phyloP scores from a whole-genome alignment of 2,888 invertebrate species.

The Euclidia mi region DNA sequence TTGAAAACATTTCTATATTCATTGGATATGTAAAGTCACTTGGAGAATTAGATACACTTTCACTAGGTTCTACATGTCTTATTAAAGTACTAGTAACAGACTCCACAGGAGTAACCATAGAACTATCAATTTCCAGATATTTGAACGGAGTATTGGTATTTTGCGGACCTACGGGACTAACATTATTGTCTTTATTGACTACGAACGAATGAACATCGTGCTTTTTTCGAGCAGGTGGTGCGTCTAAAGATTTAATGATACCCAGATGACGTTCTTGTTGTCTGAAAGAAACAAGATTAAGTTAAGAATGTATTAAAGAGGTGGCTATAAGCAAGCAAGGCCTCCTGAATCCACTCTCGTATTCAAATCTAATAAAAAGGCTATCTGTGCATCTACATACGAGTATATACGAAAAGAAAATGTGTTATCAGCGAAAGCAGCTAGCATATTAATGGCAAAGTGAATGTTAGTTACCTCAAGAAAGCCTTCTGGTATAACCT shows the following conservation, averaged over 20 bases:
- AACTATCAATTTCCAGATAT: constrained; percentile 74
- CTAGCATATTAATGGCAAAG: constrained; percentile 20
- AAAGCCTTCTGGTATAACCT: constrained; percentile 95
- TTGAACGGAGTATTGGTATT: constrained; percentile 69
- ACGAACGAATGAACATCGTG: constrained; percentile 86
- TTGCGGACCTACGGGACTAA: constrained; percentile 61
- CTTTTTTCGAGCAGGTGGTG: constrained; percentile 82
- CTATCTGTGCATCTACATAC: constrained; percentile 1
- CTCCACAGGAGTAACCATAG: constrained; percentile 57
- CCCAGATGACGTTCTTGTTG: constrained; percentile 96
- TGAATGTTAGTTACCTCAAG: constrained; percentile 89
- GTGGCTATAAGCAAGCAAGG: neutral
- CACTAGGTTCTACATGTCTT: constrained; percentile 28
- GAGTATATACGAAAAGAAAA: too few species aligned
- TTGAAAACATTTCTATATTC: constrained; percentile 63
- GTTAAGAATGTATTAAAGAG: neutral
- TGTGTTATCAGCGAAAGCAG: constrained; percentile 27
- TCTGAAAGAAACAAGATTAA: constrained; percentile 76
- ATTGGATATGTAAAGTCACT: constrained; percentile 43
- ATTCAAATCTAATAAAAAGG: neutral
- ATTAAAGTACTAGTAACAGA: constrained; percentile 41
- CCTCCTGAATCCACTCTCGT: constrained; percentile 2
- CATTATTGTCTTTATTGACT: constrained; percentile 75
- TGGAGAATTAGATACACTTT: constrained; percentile 35
- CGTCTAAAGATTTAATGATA: constrained; percentile 89